Evolutionary conservation across 1,140 invertebrate species (phyloP).

Genomic region (Oedothorax gibbosus): DNA sequence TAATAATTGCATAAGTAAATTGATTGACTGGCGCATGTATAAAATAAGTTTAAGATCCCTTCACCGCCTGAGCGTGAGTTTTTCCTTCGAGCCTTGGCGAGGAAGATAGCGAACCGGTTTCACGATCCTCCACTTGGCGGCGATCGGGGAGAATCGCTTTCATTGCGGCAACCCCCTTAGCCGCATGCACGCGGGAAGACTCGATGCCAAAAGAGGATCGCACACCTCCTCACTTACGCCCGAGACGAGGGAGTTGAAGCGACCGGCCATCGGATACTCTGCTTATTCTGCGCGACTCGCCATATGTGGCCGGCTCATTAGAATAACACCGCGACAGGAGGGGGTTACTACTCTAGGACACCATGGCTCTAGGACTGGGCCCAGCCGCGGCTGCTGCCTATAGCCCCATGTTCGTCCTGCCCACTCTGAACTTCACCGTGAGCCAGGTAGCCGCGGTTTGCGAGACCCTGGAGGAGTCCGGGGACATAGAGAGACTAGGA

Average conservation of each 20-base stretch:
- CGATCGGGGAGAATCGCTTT: slow-evolving; percentile 49
- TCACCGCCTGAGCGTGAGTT: no score
- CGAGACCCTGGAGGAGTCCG: slow-evolving; percentile 97
- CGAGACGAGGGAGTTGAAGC: slow-evolving; percentile 51
- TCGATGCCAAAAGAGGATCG: slow-evolving; percentile 57
- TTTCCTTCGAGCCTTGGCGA: slow-evolving; percentile 5
- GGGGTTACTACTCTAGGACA: slow-evolving; percentile 14
- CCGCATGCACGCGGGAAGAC: slow-evolving; percentile 56
- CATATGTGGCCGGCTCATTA: slow-evolving; percentile 1
- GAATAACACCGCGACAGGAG: background rate
- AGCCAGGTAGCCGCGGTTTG: slow-evolving; percentile 95
- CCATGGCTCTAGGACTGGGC: slow-evolving; percentile 59
- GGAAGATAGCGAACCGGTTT: slow-evolving; percentile 27
- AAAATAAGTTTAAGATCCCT: no score
- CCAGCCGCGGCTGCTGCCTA: slow-evolving; percentile 51
- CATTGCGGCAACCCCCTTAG: slow-evolving; percentile 50
- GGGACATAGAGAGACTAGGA: slow-evolving; percentile 94
- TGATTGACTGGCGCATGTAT: no score
- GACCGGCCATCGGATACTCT: slow-evolving; percentile 25
- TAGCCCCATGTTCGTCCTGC: slow-evolving; percentile 61
- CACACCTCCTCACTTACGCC: slow-evolving; percentile 60
- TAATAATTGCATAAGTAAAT: no score
- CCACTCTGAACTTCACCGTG: slow-evolving; percentile 62
- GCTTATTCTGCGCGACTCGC: background rate
- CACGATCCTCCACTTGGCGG: slow-evolving; percentile 41